phyloP scores from a whole-genome alignment of 2,888 invertebrate species.

The Incurvaria masculella region DNA sequence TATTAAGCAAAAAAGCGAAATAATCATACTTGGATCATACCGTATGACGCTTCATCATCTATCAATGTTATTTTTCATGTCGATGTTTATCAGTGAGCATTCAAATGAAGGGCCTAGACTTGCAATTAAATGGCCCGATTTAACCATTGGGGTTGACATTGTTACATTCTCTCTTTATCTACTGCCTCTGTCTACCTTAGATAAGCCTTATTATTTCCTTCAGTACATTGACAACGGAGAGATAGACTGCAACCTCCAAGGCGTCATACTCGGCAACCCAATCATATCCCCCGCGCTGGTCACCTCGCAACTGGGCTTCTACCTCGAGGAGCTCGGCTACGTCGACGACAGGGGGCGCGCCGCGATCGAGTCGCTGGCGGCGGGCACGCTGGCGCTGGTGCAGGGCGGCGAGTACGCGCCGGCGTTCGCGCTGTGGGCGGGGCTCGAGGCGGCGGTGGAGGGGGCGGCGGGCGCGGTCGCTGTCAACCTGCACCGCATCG shows the following conservation, averaged over 20 bases:
- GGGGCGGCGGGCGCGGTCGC: conserved; percentile 62
- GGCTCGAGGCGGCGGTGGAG: conserved; percentile 59
- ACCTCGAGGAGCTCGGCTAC: conserved; percentile 55
- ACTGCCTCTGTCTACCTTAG: conserved; percentile 1
- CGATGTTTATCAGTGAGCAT: too few relatives aligned
- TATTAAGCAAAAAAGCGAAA: too few relatives aligned
- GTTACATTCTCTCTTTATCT: not conserved
- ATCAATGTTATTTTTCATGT: too few relatives aligned
- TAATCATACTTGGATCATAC: too few relatives aligned
- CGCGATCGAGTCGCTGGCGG: conserved; percentile 53
- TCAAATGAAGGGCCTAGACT: too few relatives aligned
- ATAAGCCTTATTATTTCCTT: conserved; percentile 6
- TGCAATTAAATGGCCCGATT: too few relatives aligned
- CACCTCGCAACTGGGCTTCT: conserved; percentile 38
- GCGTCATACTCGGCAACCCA: conserved; percentile 77
- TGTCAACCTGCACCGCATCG: conserved; percentile 60
- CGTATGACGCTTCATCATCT: too few relatives aligned
- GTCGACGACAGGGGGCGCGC: conserved; percentile 63
- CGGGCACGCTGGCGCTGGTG: conserved; percentile 45
- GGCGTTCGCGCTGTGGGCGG: conserved; percentile 62
- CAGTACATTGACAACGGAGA: conserved; percentile 51
- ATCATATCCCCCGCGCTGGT: conserved; percentile 70
- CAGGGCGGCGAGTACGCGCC: conserved; percentile 43
- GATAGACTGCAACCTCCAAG: conserved; percentile 63
- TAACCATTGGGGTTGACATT: too few relatives aligned